Evolutionary conservation across 2,797 vertebrate genomes (phyloP).

Genomic region (Coregonus sp.): DNA sequence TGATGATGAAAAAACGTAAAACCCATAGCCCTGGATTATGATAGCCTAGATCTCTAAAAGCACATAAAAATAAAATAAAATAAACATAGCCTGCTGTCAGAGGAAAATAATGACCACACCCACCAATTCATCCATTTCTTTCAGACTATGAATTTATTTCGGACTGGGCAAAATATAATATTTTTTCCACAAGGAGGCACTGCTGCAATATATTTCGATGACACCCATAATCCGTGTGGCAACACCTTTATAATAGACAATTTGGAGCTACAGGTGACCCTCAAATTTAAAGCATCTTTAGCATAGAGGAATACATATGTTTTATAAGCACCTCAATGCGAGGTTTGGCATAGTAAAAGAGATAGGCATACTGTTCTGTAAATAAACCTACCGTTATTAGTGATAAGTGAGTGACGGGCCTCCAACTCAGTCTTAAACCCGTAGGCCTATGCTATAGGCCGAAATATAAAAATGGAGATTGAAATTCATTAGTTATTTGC

Average conservation of each 20-base stretch:
- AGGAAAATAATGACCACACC: too few relatives aligned
- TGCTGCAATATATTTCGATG: neutral
- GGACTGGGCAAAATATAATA: too few relatives aligned
- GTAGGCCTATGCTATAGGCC: neutral
- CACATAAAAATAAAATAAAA: neutral
- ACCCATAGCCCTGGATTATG: neutral
- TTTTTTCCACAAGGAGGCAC: neutral
- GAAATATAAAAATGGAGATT: neutral
- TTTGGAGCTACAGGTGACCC: too few relatives aligned
- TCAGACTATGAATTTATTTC: neutral
- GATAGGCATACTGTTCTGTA: neutral
- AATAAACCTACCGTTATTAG: neutral
- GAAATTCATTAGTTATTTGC: constrained; percentile 34
- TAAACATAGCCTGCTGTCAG: too few relatives aligned
- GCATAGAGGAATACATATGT: neutral
- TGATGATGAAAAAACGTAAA: neutral
- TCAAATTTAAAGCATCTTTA: neutral
- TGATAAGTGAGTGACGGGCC: neutral
- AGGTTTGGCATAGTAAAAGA: neutral
- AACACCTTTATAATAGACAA: neutral
- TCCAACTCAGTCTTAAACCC: neutral
- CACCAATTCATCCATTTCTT: too few relatives aligned
- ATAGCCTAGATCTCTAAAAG: neutral
- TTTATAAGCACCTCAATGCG: neutral
- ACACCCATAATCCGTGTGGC: neutral